Base-by-base conservation (phyloP, 1,140 invertebrate genomes). In the Thaumetopoea pityocampa region DNA sequence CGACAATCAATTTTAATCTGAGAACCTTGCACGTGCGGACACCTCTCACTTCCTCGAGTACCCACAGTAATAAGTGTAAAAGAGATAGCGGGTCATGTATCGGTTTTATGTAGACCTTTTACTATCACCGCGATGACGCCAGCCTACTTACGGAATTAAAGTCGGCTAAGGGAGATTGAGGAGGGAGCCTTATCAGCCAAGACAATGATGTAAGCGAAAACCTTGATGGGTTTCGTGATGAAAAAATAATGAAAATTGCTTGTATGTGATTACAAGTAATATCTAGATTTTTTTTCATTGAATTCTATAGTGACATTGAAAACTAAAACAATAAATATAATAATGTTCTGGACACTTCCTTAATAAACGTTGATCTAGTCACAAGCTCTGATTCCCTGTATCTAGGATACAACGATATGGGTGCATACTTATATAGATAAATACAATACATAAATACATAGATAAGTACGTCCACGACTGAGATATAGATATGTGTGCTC, bases 1-100 rank as follows among this genome's bases (percentile, higher is more conserved):
- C 67, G 51, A 63, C 76, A 71, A 83, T 83, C 78, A 83, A 83
- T 83, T 80, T 78, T 78, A 80, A 83, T 83, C 78, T 77, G 63
- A 52, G 50, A 66, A 62, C 51, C 34, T 46, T 48, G 66, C 58
- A 22, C 9, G 5, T n/a, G n/a, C 19, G 43, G 16, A 18, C 17
- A 32, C 47, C 4, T 67, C 55, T 28, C 46, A 29, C 40, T 67
- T 33, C 10, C 18, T 23, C 67, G 20, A 15, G 23, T 19, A 6
- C 10, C 4, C 10, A 27, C 28, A 4, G 3, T 7, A 4, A 7
- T 32, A 5, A 8, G 48, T 35, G 7, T 29, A 47, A 79, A 63
- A 54, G 48, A 36, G 69, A 77, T n/a, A 19, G 46, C 9, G 29
- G 40, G 20, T 59, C 48, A 52, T 76, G 57, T 68, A 68, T 62